Percentiles rank a stretch among this genome's conserved stretches.
Conservation (phyloP, 2,113 vertebrate species). For the Mustelus asterias region DNA sequence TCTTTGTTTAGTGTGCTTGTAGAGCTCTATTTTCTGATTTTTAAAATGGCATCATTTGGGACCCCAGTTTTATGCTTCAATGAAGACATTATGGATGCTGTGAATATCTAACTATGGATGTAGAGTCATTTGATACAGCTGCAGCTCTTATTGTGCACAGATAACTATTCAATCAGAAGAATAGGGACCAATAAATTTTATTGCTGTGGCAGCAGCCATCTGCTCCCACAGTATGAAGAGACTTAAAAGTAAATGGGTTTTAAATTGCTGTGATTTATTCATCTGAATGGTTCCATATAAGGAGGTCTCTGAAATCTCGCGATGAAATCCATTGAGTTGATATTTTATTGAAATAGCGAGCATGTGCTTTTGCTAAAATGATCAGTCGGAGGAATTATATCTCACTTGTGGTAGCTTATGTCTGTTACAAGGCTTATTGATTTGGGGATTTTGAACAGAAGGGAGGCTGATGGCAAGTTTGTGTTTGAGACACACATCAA, state of each 20-base stretch:
- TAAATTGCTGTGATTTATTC: neutral
- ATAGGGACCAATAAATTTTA: neutral
- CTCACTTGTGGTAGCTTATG: neutral
- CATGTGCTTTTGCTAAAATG: neutral
- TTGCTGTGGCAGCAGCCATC: neutral
- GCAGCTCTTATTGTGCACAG: neutral
- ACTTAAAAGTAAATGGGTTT: neutral
- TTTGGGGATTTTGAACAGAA: neutral
- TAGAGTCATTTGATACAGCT: neutral
- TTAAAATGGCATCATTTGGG: neutral
- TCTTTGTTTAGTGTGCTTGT: conserved; percentile 18
- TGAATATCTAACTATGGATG: neutral
- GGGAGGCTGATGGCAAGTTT: neutral
- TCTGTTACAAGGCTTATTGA: neutral
- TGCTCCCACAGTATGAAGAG: neutral
- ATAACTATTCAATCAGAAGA: conserved; percentile 5
- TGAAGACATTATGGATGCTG: neutral
- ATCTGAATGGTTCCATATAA: conserved; percentile 1
- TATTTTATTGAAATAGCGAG: neutral
- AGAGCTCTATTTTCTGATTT: neutral
- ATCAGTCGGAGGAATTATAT: neutral
- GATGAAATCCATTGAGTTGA: neutral
- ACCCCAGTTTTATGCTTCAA: neutral
- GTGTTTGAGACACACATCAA: neutral
- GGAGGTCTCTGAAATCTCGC: neutral